Evolutionary conservation across 2,797 vertebrate genomes (phyloP), one percentile per base, ranked within the genome.

Genomic region (Mionectes olivaceus): DNA sequence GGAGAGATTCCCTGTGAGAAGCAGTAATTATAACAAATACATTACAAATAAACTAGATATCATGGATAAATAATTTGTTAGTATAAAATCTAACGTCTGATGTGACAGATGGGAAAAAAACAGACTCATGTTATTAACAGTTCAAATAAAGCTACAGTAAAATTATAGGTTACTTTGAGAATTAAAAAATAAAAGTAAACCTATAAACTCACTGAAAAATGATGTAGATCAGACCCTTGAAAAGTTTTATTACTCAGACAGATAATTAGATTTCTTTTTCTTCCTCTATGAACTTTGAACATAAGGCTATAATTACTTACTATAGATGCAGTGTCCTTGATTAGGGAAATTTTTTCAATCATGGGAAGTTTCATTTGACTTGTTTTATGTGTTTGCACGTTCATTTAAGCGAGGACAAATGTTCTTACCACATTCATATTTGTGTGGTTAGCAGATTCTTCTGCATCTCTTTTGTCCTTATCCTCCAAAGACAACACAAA

Each of bases 401-500:
- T 95, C 21, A 33, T 67, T 60, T 84, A 57, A 87, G 67, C 43
- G 56, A 33, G 79, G 67, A 84, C 69, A 82, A 92, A 92, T 55
- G 85, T 86, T 89, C 91, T 92, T 78, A 85, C 92, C 83, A 33
- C 83, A 83, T 52, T 75, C 60, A 11, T 39, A 83, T 67, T 92
- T 85, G 37, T 85, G 92, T 65, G 84, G 87, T 90, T 93, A 79
- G 87, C 83, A 92, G 70, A 82, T 88, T 78, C 75, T 80, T 92
- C 81, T 92, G 49, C 50, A 77, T 87, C 70, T 67, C 63, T 79
- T 88, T 91, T 76, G 90, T 93, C 82, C 43, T 95, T 65, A 61
- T 64, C 71, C 80, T 91, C 81, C 44, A 56, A 78, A 97, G 96
- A 96, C 95, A 94, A 96, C 97, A 96, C 93, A 96, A 96, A 89